Conservation (phyloP, 2,888 invertebrate species). For the Oligia fasciuncula region DNA sequence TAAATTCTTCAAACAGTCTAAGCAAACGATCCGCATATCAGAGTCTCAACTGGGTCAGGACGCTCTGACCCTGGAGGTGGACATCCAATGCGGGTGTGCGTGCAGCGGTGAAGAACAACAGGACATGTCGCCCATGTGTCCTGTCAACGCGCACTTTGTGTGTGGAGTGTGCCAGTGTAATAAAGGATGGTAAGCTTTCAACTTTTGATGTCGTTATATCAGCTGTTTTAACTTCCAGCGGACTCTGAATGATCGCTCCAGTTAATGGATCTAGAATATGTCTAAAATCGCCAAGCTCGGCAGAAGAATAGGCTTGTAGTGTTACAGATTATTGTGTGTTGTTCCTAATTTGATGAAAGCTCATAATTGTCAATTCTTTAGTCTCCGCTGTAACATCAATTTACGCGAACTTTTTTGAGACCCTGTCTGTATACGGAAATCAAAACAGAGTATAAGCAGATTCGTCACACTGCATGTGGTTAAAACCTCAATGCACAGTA, state of each 20-base stretch:
- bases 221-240: not conserved
- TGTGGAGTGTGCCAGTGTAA: constrained; percentile 92
- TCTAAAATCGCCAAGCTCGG: not conserved
- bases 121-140: constrained; percentile 81
- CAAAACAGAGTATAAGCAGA: not conserved
- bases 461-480: not conserved
- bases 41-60: constrained; percentile 94
- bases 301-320: not conserved
- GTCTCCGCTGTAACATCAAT: not conserved
- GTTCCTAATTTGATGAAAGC: not conserved
- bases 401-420: not conserved
- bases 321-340: not conserved
- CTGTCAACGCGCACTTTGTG: constrained; percentile 88
- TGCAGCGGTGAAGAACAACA: constrained; percentile 85
- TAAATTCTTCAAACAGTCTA: constrained; percentile 71
- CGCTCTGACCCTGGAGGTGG: constrained; percentile 92
- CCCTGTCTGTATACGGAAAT: not conserved
- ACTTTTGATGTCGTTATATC: not conserved
- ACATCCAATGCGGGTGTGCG: constrained; percentile 93
- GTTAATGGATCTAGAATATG: not conserved
- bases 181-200: constrained; percentile 89
- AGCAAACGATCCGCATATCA: constrained; percentile 91
- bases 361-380: not conserved
- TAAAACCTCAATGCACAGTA: constrained; percentile 7
- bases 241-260: not conserved